phyloP scores from a whole-genome alignment of 2,113 vertebrate species.

The Megaceryle torquata region DNA sequence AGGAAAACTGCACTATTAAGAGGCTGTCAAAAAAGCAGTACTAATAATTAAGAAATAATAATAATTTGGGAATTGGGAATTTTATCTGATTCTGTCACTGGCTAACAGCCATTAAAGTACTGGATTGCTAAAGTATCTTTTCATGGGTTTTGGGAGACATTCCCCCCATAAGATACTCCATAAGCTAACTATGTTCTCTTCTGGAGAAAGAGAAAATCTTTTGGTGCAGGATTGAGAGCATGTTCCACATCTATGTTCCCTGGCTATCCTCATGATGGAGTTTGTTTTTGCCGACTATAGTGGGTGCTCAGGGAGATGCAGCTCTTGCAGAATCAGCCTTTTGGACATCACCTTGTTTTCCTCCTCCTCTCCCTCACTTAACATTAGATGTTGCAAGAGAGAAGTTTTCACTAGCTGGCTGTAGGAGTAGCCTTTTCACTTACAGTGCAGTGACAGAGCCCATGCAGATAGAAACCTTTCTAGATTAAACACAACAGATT shows the following conservation, averaged over 20 bases:
- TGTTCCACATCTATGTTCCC: neutral
- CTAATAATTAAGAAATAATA: neutral
- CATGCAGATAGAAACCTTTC: neutral
- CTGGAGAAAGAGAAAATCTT: neutral
- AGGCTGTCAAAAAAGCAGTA: neutral
- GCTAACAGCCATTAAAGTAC: neutral
- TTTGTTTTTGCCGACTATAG: neutral
- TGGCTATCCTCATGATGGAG: accelerated
- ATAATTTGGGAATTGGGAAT: neutral
- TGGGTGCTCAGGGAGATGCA: neutral
- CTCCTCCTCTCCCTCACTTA: neutral
- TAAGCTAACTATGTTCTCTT: neutral
- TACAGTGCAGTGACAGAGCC: neutral
- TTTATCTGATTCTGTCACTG: neutral
- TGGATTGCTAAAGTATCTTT: neutral
- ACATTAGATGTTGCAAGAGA: neutral
- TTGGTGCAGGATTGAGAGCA: neutral
- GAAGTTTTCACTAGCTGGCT: neutral
- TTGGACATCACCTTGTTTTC: neutral
- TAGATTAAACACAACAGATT: neutral
- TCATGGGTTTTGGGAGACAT: neutral
- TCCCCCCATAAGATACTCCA: neutral
- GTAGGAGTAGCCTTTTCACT: neutral
- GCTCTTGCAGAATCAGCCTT: neutral
- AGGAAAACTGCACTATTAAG: neutral